Evolutionary conservation across 2,113 vertebrate species (phyloP), one percentile per base, ranked within the genome.

Genomic region (Podiceps cristatus): DNA sequence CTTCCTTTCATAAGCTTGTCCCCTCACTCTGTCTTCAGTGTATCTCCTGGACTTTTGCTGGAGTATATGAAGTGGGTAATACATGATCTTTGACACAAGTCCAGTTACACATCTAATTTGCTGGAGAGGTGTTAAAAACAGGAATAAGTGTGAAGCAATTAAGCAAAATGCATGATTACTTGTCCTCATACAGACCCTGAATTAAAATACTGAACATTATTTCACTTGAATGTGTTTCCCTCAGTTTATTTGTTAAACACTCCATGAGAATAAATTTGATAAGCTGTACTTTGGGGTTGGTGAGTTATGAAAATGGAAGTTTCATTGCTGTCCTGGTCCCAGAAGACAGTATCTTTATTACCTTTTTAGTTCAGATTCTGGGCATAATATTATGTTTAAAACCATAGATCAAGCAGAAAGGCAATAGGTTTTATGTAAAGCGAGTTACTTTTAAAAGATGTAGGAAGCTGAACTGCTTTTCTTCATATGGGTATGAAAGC

Each of bases 61-160:
- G 47, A 78, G 79, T 79, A 44, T 69, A 79, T 7, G 16, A 87
- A 98, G 22, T 1, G 2, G n/a, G 24, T 87, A 95, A 92, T 85
- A 76, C 22, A 13, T 66, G 86, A 93, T 96, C 95, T 97, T 96
- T 98, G 97, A 97, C 76, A 93, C 49, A 76, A 69, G 81, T 97
- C 69, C 52, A 50, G 68, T 88, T 97, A 94, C 86, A 97, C 80
- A 66, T 96, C 91, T 97, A 90, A 97, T 97, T 97, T 98, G 56
- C 88, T 86, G 52, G n/a, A 89, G 56, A 97, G 73, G 75, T 96
- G 91, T 97, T 95, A 96, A 97, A 94, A 97, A 64, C 49, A 94
- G 60, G 44, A 97, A 73, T 93, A 96, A 91, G 92, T 96, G 97
- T 96, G 96, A 98, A 98, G 82, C 93, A 98, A 97, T 98, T 98